Evolutionary conservation across 2,797 vertebrate species (phyloP).

Genomic region (Tinamus major): DNA sequence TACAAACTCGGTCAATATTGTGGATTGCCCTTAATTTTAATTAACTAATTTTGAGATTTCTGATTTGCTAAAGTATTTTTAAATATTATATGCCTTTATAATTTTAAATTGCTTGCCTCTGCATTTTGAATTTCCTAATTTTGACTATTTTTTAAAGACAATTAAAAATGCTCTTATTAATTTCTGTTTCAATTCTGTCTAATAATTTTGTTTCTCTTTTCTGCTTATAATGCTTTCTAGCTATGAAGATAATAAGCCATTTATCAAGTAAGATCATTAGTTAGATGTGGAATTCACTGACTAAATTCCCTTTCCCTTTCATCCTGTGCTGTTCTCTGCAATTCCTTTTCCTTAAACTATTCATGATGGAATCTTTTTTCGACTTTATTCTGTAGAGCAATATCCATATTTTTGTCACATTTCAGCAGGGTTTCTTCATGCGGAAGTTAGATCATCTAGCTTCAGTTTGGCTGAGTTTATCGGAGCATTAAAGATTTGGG

Average conservation of each 20-base stretch:
- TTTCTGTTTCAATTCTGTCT: constrained; percentile 90
- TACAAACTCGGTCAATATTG: constrained; percentile 83
- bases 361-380: constrained; percentile 80
- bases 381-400: constrained; percentile 76
- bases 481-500: constrained; percentile 73
- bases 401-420: constrained; percentile 79
- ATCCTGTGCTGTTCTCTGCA: constrained; percentile 81
- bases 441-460: constrained; percentile 73
- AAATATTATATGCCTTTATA: constrained; percentile 81
- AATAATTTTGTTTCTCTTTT: constrained; percentile 99
- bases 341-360: constrained; percentile 80
- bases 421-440: constrained; percentile 79
- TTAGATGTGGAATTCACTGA: constrained; percentile 89
- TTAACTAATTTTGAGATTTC: constrained; percentile 79
- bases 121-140: constrained; percentile 84
- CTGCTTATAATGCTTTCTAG: constrained; percentile 99
- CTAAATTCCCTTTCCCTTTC: constrained; percentile 80
- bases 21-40: constrained; percentile 81
- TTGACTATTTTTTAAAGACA: constrained; percentile 81
- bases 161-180: constrained; percentile 85
- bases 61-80: constrained; percentile 80
- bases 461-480: constrained; percentile 76
- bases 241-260: constrained; percentile 99
- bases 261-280: constrained; percentile 99
- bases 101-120: constrained; percentile 84